phyloP scores from a whole-genome alignment of 2,113 vertebrate genomes.

The Scomber japonicus region DNA sequence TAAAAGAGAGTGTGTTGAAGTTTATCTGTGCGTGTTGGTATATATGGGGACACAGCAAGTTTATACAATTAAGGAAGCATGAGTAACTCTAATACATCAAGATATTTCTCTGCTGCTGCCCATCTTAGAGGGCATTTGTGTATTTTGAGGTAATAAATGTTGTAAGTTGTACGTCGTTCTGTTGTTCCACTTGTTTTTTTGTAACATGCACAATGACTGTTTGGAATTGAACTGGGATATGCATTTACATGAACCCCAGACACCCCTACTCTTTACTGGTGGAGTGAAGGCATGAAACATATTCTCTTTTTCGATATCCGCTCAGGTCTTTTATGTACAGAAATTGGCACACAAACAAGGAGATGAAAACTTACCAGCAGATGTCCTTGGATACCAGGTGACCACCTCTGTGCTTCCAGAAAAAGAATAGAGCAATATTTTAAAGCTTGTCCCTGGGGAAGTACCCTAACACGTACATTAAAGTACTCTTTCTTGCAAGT shows the following conservation, averaged over 20 bases:
- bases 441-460: neutral
- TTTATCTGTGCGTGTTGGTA: neutral
- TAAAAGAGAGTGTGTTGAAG: no score
- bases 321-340: neutral
- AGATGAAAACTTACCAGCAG: neutral
- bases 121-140: constrained; percentile 5
- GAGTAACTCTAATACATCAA: constrained; percentile 12
- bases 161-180: neutral
- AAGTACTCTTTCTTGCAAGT: neutral
- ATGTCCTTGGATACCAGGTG: neutral
- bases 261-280: neutral
- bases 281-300: neutral
- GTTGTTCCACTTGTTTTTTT: constrained; percentile 1
- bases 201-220: neutral
- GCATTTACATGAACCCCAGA: neutral
- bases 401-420: neutral
- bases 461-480: constrained; percentile 9
- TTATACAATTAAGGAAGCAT: constrained; percentile 25
- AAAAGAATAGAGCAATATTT: neutral
- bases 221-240: neutral
- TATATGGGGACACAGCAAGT: constrained; percentile 2
- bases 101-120: neutral
- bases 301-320: neutral
- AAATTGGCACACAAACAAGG: neutral
- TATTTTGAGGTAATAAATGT: constrained; percentile 2